phyloP scores from a whole-genome alignment of 2,797 vertebrate species.

The Cuniculus paca region DNA sequence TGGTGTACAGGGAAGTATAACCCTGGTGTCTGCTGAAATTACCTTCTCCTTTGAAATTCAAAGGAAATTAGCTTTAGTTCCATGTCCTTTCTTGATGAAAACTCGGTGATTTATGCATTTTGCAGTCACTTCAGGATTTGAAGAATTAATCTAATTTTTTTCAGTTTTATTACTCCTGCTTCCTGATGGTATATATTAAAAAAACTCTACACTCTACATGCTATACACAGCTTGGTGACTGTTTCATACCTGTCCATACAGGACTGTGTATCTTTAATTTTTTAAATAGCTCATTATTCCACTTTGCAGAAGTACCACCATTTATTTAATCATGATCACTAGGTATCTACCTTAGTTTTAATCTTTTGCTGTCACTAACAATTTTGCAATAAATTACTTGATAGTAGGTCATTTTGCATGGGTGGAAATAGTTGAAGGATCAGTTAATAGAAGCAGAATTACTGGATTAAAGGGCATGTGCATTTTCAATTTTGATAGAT shows the following conservation, averaged over 20 bases:
- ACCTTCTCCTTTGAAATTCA: slow-evolving; percentile 48
- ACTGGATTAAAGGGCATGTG: background rate
- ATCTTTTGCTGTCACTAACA: slow-evolving; percentile 6
- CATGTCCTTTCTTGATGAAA: background rate
- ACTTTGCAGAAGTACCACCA: background rate
- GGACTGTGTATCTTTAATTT: background rate
- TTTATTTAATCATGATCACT: background rate
- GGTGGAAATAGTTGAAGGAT: background rate
- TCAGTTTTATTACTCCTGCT: background rate
- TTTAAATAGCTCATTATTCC: background rate
- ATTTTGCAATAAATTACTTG: slow-evolving; percentile 23
- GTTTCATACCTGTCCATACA: background rate
- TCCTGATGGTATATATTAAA: background rate
- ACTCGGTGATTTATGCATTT: background rate
- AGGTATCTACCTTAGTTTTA: slow-evolving; percentile 31
- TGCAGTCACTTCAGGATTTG: background rate
- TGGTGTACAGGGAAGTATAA: background rate
- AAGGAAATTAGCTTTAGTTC: slow-evolving; percentile 1
- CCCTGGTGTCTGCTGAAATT: background rate
- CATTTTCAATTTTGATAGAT: slow-evolving; percentile 11
- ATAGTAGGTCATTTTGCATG: background rate
- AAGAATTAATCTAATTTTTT: slow-evolving; percentile 20
- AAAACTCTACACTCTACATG: background rate
- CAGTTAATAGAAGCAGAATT: slow-evolving; percentile 27
- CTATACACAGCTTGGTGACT: background rate